Conservation (phyloP, 2,888 invertebrate genomes). For the Pteria penguin region DNA sequence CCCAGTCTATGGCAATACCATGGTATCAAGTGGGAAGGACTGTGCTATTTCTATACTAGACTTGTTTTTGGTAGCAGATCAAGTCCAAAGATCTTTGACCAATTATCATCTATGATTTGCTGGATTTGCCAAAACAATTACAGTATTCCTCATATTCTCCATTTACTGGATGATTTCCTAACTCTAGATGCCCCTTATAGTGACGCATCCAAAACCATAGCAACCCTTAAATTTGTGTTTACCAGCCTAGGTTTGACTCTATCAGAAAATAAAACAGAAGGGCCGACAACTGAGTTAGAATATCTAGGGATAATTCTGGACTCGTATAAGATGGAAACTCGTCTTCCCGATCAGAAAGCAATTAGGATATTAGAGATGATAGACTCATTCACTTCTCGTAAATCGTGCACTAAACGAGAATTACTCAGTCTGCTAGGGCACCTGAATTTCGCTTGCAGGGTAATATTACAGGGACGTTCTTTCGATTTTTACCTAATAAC, state of each 20-base stretch:
- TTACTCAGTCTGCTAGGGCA: slow-evolving; percentile 35
- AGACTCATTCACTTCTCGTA: neutral
- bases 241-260: slow-evolving; percentile 36
- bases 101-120: slow-evolving; percentile 17
- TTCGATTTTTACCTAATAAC: too few species aligned
- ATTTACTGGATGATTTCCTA: slow-evolving; percentile 36
- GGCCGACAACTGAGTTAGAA: slow-evolving; percentile 37
- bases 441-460: slow-evolving; percentile 38
- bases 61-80: slow-evolving; percentile 32
- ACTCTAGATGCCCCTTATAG: slow-evolving; percentile 24
- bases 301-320: slow-evolving; percentile 45
- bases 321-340: slow-evolving; percentile 34
- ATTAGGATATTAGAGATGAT: slow-evolving; percentile 22
- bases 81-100: slow-evolving; percentile 31
- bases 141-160: slow-evolving; percentile 14
- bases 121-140: slow-evolving; percentile 25
- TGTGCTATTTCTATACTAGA: slow-evolving; percentile 23
- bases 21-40: slow-evolving; percentile 25
- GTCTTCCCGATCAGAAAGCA: slow-evolving; percentile 37
- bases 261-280: slow-evolving; percentile 36
- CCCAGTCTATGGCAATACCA: slow-evolving; percentile 19
- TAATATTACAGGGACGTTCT: too few species aligned
- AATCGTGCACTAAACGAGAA: slow-evolving; percentile 41
- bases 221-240: too few species aligned
- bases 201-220: neutral